Evolutionary conservation across 2,888 invertebrate species (phyloP).

Genomic region (Terebella lapidaria): DNA sequence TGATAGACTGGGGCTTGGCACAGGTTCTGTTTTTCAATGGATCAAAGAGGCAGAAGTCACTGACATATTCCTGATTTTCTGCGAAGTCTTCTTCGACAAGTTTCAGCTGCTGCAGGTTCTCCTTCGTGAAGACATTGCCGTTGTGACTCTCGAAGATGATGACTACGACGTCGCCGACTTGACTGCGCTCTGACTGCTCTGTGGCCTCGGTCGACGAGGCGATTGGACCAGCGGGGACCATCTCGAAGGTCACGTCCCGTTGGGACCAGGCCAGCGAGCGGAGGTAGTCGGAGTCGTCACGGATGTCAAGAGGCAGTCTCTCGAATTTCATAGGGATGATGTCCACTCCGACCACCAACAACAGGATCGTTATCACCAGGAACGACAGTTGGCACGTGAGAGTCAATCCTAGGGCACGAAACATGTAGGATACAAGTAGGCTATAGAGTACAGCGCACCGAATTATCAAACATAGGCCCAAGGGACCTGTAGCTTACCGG

Average conservation of each 20-base stretch:
- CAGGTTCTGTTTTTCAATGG: background rate
- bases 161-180: constrained; percentile 27
- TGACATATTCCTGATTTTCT: constrained; percentile 1
- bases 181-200: constrained; percentile 13
- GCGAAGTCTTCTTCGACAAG: constrained; percentile 24
- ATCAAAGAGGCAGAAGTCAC: constrained; percentile 10
- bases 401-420: constrained; percentile 18
- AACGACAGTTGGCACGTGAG: constrained; percentile 15
- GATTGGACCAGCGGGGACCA: background rate
- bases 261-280: constrained; percentile 30
- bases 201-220: background rate
- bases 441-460: too few relatives aligned
- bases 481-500: too few relatives aligned
- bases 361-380: constrained; percentile 14
- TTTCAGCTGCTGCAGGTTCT: constrained; percentile 28
- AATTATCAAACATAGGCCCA: too few relatives aligned
- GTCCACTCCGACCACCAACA: constrained; percentile 15
- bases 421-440: too few relatives aligned
- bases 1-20: constrained; percentile 5
- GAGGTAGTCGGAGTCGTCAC: constrained; percentile 28
- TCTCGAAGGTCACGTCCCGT: constrained; percentile 5
- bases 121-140: constrained; percentile 33
- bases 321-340: constrained; percentile 23
- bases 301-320: constrained; percentile 30
- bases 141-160: constrained; percentile 24